Conservation (phyloP, 1,140 invertebrate species). For the Megalonaias nervosa region DNA sequence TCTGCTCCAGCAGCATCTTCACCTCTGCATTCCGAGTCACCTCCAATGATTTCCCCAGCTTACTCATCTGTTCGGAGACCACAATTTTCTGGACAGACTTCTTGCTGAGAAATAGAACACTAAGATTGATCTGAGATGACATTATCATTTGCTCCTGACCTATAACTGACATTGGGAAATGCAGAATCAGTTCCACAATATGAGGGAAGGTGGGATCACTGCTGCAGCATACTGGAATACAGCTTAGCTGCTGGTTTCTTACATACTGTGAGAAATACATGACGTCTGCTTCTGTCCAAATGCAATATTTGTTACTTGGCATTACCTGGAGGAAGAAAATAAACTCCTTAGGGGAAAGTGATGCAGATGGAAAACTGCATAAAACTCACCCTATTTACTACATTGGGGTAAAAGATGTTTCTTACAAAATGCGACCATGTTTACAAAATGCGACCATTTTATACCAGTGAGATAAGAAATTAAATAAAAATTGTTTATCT, state of each 20-base stretch:
- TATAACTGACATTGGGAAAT: constrained; percentile 3
- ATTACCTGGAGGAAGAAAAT: constrained; percentile 13
- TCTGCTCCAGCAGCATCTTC: no score
- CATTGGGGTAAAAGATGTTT: no score
- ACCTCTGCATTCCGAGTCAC: constrained; percentile 1
- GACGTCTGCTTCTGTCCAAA: constrained; percentile 25
- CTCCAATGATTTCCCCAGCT: constrained; percentile 17
- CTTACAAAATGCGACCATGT: no score
- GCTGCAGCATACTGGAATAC: constrained; percentile 5
- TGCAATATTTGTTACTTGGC: constrained; percentile 33
- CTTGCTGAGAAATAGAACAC: constrained; percentile 5
- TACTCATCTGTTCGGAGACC: constrained; percentile 12
- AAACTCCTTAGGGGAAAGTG: no score
- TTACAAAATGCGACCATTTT: no score
- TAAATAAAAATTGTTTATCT: no score
- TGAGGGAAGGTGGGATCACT: constrained; percentile 4
- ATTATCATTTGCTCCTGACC: neutral
- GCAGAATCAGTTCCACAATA: constrained; percentile 19
- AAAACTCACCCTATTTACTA: no score
- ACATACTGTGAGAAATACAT: constrained; percentile 17
- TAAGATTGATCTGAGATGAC: constrained; percentile 18
- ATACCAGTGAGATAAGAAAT: no score
- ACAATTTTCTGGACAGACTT: neutral
- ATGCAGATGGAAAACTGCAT: no score
- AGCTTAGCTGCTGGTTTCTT: constrained; percentile 2